phyloP scores from a whole-genome alignment of 2,888 invertebrate species.

The Rhopalosiphum nymphaeae region DNA sequence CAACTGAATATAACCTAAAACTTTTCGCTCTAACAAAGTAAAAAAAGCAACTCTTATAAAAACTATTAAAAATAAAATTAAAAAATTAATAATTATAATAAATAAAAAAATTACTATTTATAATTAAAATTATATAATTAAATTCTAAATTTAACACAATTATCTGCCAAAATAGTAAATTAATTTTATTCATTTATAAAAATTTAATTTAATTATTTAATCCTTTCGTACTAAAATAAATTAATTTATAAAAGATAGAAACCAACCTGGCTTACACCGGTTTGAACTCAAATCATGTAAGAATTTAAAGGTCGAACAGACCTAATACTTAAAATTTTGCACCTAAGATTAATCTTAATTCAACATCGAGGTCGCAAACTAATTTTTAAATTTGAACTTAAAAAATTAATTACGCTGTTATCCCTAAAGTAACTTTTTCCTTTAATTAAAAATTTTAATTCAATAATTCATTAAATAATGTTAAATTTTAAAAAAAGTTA shows the following conservation, averaged over 20 bases:
- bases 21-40: conserved; percentile 39
- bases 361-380: conserved; percentile 92
- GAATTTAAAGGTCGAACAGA: conserved; percentile 87
- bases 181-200: conserved; percentile 70
- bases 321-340: conserved; percentile 79
- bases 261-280: conserved; percentile 88
- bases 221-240: conserved; percentile 86
- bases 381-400: conserved; percentile 81
- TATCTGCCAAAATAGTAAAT: conserved; percentile 43
- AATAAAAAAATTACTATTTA: conserved; percentile 28
- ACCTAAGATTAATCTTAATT: conserved; percentile 80
- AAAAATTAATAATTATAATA: conserved; percentile 21
- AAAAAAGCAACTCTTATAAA: conserved; percentile 48
- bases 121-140: conserved; percentile 43
- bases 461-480: conserved; percentile 71
- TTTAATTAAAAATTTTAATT: conserved; percentile 7
- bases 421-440: conserved; percentile 82
- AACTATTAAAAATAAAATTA: conserved; percentile 40
- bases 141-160: conserved; percentile 50
- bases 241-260: conserved; percentile 79
- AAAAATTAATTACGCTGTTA: conserved; percentile 86
- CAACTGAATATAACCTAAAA: conserved; percentile 45
- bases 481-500: conserved; percentile 75
- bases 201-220: conserved; percentile 74
- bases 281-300: conserved; percentile 92